phyloP scores from a whole-genome alignment of 1,140 invertebrate genomes.

The Chymomyza costata region DNA sequence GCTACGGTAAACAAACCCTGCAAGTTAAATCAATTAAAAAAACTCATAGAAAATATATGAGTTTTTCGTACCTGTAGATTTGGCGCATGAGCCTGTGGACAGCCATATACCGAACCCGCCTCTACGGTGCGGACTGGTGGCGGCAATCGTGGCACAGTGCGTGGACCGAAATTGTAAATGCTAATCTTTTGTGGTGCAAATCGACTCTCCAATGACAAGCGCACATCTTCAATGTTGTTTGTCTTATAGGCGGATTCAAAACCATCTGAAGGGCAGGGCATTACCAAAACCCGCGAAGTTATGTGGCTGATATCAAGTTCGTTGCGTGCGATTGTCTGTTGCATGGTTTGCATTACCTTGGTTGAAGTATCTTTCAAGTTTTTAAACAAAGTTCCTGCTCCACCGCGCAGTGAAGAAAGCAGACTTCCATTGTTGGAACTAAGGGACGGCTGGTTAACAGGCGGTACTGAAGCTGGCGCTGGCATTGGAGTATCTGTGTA shows the following conservation, averaged over 20 bases:
- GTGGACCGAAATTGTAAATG: conserved; percentile 83
- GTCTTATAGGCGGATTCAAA: conserved; percentile 94
- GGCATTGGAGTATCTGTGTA: conserved; percentile 54
- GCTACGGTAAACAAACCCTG: conserved; percentile 87
- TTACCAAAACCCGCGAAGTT: conserved; percentile 90
- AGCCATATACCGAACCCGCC: conserved; percentile 79
- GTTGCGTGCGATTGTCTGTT: conserved; percentile 90
- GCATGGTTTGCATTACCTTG: conserved; percentile 97
- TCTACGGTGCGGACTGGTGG: conserved; percentile 80
- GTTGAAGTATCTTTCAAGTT: conserved; percentile 97
- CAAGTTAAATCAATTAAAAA: no score
- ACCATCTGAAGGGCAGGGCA: conserved; percentile 95
- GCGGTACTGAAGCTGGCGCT: conserved; percentile 11
- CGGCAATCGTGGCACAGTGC: conserved; percentile 80
- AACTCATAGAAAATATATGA: neutral
- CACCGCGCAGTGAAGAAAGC: conserved; percentile 88
- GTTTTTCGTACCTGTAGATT: conserved; percentile 74
- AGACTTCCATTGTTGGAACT: conserved; percentile 78
- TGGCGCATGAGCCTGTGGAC: conserved; percentile 82
- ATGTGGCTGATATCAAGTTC: conserved; percentile 94
- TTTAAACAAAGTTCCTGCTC: conserved; percentile 90
- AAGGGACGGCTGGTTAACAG: conserved; percentile 27
- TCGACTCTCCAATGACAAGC: conserved; percentile 82
- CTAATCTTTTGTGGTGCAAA: conserved; percentile 86
- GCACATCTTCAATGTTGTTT: conserved; percentile 95